A percentile compares a stretch with the other conserved stretches of the same genome.
Conservation (phyloP, 2,113 vertebrate genomes). For the Catharus minimus region DNA sequence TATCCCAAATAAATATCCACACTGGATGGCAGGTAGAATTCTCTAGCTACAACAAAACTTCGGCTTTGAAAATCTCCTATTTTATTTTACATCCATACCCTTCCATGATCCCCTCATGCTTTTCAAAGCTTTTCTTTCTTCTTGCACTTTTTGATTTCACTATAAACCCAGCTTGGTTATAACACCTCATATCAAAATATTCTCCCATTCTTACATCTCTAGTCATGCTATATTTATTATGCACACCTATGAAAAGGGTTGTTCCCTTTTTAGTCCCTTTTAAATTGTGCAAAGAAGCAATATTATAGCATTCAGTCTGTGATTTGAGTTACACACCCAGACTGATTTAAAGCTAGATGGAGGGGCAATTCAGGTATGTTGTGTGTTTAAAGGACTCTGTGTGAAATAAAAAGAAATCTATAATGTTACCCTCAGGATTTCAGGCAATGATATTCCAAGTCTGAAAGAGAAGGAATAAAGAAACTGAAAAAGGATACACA, state of each 20-base stretch:
- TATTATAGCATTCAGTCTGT: not conserved
- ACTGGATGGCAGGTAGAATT: not conserved
- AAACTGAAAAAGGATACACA: constrained; percentile 46
- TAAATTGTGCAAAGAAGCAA: constrained; percentile 3
- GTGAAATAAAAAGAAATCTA: constrained; percentile 52
- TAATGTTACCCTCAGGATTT: constrained; percentile 48
- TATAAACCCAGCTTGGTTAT: not conserved
- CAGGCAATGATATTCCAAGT: constrained; percentile 40
- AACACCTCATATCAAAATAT: constrained; percentile 4
- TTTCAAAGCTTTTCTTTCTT: constrained; percentile 27
- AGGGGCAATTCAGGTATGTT: not conserved
- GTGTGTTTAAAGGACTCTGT: constrained; percentile 32
- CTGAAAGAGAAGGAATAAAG: constrained; percentile 48
- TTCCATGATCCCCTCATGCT: not conserved
- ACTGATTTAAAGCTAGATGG: constrained; percentile 5
- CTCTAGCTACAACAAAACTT: constrained; percentile 16
- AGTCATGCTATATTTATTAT: not conserved
- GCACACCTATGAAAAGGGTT: not conserved
- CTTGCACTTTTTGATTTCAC: not conserved
- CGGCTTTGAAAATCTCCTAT: not conserved
- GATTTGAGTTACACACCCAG: not conserved
- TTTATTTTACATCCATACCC: not conserved
- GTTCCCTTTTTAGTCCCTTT: not conserved
- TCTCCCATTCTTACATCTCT: not conserved
- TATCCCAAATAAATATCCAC: constrained; percentile 5